A percentile compares a stretch with the other conserved stretches of the same genome.
Evolutionary conservation across 2,113 vertebrate species (phyloP).

Genomic region (Rhinolophus ferrumequinum): DNA sequence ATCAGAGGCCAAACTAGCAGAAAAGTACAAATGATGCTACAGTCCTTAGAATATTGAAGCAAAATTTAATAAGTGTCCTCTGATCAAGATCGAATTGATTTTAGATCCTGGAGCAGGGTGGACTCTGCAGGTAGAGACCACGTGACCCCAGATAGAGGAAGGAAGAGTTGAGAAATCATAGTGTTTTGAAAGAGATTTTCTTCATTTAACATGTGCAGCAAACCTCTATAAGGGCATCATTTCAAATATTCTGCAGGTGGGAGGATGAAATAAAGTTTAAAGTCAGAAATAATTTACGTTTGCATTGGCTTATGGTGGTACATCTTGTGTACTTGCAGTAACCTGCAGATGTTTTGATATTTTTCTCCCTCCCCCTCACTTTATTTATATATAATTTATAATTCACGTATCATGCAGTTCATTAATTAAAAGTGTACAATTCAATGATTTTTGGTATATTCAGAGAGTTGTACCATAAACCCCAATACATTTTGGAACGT

Average conservation of each 20-base stretch:
- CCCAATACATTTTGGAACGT: not conserved
- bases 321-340: not conserved
- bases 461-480: not conserved
- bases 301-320: not conserved
- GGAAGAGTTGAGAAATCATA: not conserved
- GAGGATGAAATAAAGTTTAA: not conserved
- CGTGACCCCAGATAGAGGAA: not conserved
- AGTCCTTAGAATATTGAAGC: not conserved
- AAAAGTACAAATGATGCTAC: not conserved
- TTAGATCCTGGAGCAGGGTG: not conserved
- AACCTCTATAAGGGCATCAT: not conserved
- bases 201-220: conserved; percentile 11
- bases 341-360: not conserved
- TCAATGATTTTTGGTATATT: not conserved
- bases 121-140: not conserved
- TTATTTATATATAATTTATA: not conserved
- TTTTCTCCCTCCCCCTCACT: not conserved
- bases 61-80: not conserved
- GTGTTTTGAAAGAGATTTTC: not conserved
- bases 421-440: not conserved
- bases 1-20: not conserved
- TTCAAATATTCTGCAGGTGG: not conserved
- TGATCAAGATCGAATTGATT: conserved; percentile 47
- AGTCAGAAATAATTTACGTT: not conserved
- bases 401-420: not conserved